Base-by-base conservation (phyloP, 2,888 invertebrate species). In the Thelaira solivaga region DNA sequence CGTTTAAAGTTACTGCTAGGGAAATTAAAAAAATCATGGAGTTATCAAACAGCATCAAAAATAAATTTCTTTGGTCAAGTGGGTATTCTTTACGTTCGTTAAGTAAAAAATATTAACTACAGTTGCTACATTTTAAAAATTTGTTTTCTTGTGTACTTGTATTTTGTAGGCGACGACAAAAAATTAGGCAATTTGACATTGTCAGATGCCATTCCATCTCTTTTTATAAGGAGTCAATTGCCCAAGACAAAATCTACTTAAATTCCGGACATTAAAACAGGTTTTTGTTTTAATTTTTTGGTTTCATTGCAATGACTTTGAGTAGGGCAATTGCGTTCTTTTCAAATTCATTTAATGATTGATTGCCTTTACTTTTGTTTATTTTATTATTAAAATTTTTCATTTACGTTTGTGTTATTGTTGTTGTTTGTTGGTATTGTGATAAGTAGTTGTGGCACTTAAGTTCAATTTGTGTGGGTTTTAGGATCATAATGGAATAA, bases 161-260 rank as follows among this genome's bases (percentile, higher is more conserved):
- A n/a, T 51, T 45, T 67, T 71, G 26, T 26, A 69, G 43, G 53
- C 69, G 65, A 68, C 75, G 57, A 78, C 78, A 49, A 55, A 82
- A 85, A 86, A 85, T 86, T 85, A 83, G 86, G 84, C 83, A 86
- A 85, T 83, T 53, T 84, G 84, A 82, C 83, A 83, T 10, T 53
- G 31, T 45, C n/a, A 22, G 45, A n/a, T 36, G 16, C 10, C 18
- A n/a, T 24, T 34, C 26, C 18, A 22, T 49, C 22, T 18, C 8
- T 53, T n/a, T n/a, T 24, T 41, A 26, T 45, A n/a, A 31, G 29
- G 8, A 47, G 22, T 24, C 65, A 59, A 18, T 36, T 36, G 3
- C 5, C 16, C 43, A 55, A 41, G 29, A 39, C 22, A 65, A 57
- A 34, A 51, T 22, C 10, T 51, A 34, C 11, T 55, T 18, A 4